Conservation (phyloP, 2,113 vertebrate genomes). For the Motacilla alba region DNA sequence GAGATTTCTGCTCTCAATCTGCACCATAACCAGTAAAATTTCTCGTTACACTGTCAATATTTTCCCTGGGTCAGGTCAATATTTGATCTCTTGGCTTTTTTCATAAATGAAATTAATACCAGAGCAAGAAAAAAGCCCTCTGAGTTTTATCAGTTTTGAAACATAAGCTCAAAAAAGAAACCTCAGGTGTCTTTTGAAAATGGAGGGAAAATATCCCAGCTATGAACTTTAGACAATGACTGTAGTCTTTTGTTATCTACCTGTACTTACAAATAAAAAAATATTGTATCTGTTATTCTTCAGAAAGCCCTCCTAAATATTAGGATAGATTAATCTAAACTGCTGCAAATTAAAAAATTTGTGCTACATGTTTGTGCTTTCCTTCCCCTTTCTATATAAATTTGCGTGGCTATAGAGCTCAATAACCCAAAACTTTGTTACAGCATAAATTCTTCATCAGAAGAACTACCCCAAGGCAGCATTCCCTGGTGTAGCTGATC, state of each 20-base stretch:
- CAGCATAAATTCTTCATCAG: not conserved
- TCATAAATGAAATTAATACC: constrained; percentile 3
- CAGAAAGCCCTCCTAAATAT: not conserved
- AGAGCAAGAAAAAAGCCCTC: not conserved
- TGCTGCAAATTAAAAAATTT: not conserved
- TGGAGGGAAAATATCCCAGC: not conserved
- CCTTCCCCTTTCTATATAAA: not conserved
- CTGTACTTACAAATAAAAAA: not conserved
- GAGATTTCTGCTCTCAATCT: not conserved
- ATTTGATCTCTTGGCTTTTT: constrained; percentile 14
- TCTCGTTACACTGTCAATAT: constrained; percentile 11
- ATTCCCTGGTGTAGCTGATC: not conserved
- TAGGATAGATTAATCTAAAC: not conserved
- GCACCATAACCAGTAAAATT: not conserved
- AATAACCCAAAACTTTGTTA: not conserved
- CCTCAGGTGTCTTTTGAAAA: not conserved
- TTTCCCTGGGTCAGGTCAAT: constrained; percentile 26
- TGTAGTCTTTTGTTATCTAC: not conserved
- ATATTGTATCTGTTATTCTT: not conserved
- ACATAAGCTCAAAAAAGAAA: not conserved
- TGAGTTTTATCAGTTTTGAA: not conserved
- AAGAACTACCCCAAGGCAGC: not conserved
- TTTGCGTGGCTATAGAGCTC: not conserved
- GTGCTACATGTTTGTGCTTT: not conserved
- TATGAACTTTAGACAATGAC: not conserved